Conservation (phyloP, 2,888 invertebrate genomes). For the Chrysolina oricalcia region DNA sequence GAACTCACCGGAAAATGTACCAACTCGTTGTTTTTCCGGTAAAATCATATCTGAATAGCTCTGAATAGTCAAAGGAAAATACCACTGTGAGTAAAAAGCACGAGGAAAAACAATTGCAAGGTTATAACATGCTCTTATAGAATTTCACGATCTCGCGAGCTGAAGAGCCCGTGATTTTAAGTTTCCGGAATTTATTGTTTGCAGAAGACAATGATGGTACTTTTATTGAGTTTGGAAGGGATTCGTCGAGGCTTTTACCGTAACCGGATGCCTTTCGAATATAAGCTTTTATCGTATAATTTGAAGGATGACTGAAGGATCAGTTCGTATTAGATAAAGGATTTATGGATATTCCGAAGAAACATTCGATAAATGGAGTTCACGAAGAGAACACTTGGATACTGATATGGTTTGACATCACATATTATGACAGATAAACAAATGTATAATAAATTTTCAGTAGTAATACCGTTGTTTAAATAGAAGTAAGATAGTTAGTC, state of each 20-base stretch:
- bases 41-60: neutral
- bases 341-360: neutral
- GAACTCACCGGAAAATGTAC: neutral
- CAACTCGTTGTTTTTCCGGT: neutral
- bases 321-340: neutral
- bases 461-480: no score
- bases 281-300: constrained; percentile 22
- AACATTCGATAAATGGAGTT: neutral
- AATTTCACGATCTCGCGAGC: constrained; percentile 39
- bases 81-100: neutral
- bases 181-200: constrained; percentile 46
- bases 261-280: constrained; percentile 35
- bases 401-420: neutral
- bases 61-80: neutral
- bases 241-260: constrained; percentile 40
- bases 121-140: constrained; percentile 26
- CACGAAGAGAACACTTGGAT: neutral
- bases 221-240: constrained; percentile 43
- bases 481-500: no score
- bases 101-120: constrained; percentile 9
- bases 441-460: neutral
- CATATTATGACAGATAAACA: neutral
- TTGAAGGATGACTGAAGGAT: neutral
- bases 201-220: constrained; percentile 40
- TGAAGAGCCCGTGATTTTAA: constrained; percentile 37